Evolutionary conservation across 2,797 vertebrate species (phyloP).

Genomic region (Clamator glandarius): DNA sequence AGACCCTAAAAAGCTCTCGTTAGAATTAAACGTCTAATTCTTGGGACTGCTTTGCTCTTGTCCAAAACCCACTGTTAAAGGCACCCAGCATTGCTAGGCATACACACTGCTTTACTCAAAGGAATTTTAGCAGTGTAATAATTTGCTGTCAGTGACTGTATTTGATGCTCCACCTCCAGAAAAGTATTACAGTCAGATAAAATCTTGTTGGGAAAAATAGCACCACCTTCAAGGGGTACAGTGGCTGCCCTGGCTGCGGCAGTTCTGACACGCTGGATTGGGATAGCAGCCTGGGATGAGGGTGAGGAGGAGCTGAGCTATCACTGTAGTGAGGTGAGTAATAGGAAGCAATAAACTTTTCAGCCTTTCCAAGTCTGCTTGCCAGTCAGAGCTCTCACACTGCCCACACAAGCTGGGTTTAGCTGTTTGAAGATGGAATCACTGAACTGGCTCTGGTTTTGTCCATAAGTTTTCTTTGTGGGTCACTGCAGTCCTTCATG

Average conservation of each 20-base stretch:
- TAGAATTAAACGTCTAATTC: background rate
- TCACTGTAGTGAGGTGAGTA: background rate
- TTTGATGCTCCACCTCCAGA: background rate
- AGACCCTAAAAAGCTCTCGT: accelerated
- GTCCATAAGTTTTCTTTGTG: background rate
- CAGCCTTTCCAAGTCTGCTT: background rate
- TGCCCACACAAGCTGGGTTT: background rate
- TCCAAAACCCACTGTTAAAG: background rate
- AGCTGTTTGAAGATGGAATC: background rate
- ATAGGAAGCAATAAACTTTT: background rate
- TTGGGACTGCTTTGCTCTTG: background rate
- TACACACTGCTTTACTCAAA: background rate
- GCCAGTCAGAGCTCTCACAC: background rate
- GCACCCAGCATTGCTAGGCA: background rate
- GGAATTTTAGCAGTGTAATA: background rate
- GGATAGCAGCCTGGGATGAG: background rate
- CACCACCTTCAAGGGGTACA: background rate
- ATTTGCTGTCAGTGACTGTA: background rate
- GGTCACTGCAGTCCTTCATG: background rate
- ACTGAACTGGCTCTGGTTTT: background rate
- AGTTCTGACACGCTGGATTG: accelerated
- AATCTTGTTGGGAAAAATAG: background rate
- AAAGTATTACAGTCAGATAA: background rate
- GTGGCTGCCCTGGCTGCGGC: background rate
- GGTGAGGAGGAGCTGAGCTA: background rate